phyloP scores from a whole-genome alignment of 1,140 invertebrate genomes.

The Plectus sambesii region DNA sequence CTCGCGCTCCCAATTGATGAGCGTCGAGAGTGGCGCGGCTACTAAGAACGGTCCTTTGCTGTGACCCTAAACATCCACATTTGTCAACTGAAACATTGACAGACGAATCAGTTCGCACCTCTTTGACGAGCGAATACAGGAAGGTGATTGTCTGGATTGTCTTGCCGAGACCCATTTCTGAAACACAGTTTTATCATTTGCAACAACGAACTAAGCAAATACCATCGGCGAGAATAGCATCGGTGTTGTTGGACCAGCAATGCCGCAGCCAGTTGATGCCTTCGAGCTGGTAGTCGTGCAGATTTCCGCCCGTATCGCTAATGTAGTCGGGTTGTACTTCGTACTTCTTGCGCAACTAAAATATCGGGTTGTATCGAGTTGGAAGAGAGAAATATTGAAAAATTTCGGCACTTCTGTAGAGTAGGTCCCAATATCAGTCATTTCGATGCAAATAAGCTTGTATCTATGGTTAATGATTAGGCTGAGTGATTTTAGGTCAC shows the following conservation, averaged over 20 bases:
- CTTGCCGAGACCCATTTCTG: conserved; percentile 99
- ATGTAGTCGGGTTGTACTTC: conserved; percentile 85
- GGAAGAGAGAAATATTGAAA: no score
- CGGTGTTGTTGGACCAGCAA: conserved; percentile 90
- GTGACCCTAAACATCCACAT: no score
- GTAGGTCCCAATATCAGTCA: no score
- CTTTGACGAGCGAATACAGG: conserved; percentile 92
- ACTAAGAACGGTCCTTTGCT: conserved; percentile 89
- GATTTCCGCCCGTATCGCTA: conserved; percentile 68
- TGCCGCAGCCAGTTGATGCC: conserved; percentile 75
- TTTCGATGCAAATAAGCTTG: no score
- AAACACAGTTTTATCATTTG: no score
- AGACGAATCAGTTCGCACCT: no score
- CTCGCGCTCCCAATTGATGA: conserved; percentile 99
- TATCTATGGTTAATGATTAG: no score
- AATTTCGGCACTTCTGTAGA: no score
- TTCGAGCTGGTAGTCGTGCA: conserved; percentile 96
- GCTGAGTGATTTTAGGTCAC: no score
- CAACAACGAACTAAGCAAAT: conserved; percentile 94
- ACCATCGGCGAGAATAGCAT: conserved; percentile 95
- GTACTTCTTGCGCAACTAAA: conserved; percentile 70
- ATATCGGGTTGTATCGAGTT: no score
- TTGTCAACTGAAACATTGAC: no score
- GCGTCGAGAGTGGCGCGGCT: conserved; percentile 89
- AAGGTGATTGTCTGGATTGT: conserved; percentile 98